Conservation (phyloP, 2,888 invertebrate species). For the Eilema sororculum region DNA sequence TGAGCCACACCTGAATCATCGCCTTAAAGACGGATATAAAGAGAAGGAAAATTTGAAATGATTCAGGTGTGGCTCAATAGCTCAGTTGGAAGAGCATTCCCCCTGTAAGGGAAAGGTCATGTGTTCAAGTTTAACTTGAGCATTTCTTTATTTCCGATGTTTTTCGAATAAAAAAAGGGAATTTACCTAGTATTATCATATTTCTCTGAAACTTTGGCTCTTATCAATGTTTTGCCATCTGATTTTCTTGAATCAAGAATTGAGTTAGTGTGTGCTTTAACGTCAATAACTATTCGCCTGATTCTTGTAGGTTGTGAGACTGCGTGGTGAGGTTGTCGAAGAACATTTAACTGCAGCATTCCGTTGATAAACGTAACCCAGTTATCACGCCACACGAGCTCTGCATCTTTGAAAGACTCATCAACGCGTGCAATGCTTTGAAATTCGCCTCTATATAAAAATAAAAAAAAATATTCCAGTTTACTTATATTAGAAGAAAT, state of each 20-base stretch:
- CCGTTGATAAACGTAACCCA: slow-evolving; percentile 94
- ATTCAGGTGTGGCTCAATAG: too few species aligned
- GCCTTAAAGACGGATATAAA: too few species aligned
- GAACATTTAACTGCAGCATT: slow-evolving; percentile 91
- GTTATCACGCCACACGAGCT: slow-evolving; percentile 89
- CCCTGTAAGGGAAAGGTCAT: too few species aligned
- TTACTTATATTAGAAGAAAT: too few species aligned
- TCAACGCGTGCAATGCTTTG: slow-evolving; percentile 52
- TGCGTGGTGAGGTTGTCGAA: slow-evolving; percentile 87
- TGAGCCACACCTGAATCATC: too few species aligned
- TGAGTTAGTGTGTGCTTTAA: slow-evolving; percentile 38
- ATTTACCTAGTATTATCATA: slow-evolving; percentile 48
- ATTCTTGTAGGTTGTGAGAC: slow-evolving; percentile 88
- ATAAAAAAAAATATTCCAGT: background rate
- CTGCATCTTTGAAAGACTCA: slow-evolving; percentile 57
- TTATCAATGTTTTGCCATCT: slow-evolving; percentile 26
- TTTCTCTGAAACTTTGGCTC: slow-evolving; percentile 28
- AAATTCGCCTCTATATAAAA: slow-evolving; percentile 57
- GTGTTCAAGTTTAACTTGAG: too few species aligned
- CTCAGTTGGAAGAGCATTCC: too few species aligned
- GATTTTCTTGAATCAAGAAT: background rate
- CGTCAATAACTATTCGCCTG: slow-evolving; percentile 48
- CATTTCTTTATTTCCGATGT: too few species aligned
- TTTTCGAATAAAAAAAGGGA: too few species aligned
- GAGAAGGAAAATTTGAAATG: too few species aligned